phyloP scores from a whole-genome alignment of 2,888 invertebrate genomes.

The Cephus sareptanus region DNA sequence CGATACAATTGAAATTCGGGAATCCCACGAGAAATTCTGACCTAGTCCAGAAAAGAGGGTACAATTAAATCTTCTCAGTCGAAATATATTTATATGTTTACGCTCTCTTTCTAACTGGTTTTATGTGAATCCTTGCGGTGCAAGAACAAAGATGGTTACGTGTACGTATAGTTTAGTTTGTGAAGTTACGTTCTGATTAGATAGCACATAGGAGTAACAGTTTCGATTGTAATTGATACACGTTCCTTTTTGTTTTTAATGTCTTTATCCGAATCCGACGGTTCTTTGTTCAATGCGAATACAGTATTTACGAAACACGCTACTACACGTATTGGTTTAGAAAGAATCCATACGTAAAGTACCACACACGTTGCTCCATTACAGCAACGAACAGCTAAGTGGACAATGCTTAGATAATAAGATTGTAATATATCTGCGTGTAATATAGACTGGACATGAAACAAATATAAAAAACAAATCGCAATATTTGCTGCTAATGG shows the following conservation, averaged over 20 bases:
- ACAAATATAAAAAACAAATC: not conserved
- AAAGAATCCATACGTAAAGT: not conserved
- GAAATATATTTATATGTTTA: not conserved
- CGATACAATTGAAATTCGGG: not conserved
- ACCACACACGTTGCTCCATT: not conserved
- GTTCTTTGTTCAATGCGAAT: not conserved
- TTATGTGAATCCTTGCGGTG: not conserved
- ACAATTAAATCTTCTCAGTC: not conserved
- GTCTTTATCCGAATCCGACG: not conserved
- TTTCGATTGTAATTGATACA: not conserved
- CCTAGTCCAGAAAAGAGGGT: not conserved
- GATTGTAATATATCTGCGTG: conserved; percentile 27
- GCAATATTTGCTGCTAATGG: not conserved
- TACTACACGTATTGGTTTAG: not conserved
- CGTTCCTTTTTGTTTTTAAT: not conserved
- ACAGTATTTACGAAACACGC: not conserved
- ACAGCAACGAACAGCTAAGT: not conserved
- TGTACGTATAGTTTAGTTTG: not conserved
- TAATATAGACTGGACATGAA: conserved; percentile 18
- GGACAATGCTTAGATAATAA: conserved; percentile 3
- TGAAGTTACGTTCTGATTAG: not conserved
- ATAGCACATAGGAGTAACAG: not conserved
- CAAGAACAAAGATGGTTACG: not conserved
- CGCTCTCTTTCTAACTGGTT: not conserved
- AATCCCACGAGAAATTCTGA: not conserved